phyloP scores from a whole-genome alignment of 2,888 invertebrate species.

The Lycocerus yunnanus region DNA sequence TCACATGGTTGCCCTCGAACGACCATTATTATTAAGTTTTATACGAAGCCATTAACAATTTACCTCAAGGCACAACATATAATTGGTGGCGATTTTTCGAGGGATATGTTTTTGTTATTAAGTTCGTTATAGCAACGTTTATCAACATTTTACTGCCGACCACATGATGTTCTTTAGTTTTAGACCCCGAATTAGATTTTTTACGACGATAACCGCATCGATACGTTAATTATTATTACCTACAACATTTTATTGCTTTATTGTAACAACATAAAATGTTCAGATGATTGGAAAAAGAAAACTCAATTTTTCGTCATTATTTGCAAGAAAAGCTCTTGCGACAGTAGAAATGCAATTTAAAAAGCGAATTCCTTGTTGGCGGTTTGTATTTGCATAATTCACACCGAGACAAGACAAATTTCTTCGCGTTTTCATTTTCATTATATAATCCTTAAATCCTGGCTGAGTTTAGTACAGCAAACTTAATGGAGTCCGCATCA shows the following conservation, averaged over 20 bases:
- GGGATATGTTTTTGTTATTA: conserved; percentile 21
- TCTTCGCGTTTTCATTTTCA: conserved; percentile 51
- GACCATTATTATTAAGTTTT: conserved; percentile 28
- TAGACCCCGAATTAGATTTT: background rate
- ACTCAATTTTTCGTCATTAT: conserved; percentile 31
- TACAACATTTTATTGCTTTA: background rate
- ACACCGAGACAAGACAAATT: conserved; percentile 54
- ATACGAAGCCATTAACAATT: conserved; percentile 29
- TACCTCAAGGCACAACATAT: conserved; percentile 23
- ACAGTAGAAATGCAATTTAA: conserved; percentile 51
- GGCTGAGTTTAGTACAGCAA: conserved; percentile 44
- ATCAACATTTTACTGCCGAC: conserved; percentile 31
- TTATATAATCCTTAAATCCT: conserved; percentile 47
- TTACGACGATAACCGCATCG: background rate
- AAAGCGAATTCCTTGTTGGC: conserved; percentile 51
- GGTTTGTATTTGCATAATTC: conserved; percentile 53
- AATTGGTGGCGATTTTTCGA: conserved; percentile 31
- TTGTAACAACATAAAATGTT: background rate
- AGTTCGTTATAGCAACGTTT: conserved; percentile 26
- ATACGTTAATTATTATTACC: background rate
- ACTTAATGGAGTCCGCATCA: conserved; percentile 49
- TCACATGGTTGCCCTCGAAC: conserved; percentile 23
- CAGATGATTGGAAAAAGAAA: background rate
- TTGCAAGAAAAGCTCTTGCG: conserved; percentile 44
- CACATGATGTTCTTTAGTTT: conserved; percentile 16